A percentile compares a stretch with the other conserved stretches of the same genome.
These are phyloP conservation scores for Cepphus grylle DNA, from an alignment of 2,113 vertebrate species.

Conservation along the genomic window DNA sequence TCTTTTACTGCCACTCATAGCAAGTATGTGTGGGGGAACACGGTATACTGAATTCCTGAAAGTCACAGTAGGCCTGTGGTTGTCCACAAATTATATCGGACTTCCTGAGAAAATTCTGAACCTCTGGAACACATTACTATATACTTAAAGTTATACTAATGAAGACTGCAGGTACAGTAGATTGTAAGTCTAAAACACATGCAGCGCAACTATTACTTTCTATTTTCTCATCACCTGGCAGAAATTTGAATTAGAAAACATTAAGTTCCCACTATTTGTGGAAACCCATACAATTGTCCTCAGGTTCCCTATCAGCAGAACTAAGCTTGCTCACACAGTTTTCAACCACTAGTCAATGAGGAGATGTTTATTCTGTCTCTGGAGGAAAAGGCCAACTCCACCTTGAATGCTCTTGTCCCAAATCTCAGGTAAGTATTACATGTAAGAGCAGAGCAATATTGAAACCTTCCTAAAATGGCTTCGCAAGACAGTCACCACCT, in stretches of 20 bases:
- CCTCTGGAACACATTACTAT: background rate
- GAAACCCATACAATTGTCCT: background rate
- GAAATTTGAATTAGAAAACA: background rate
- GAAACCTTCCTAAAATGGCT: background rate
- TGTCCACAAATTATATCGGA: background rate
- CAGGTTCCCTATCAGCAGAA: background rate
- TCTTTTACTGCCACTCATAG: background rate
- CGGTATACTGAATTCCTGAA: background rate
- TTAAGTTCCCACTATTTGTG: background rate
- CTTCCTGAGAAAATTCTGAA: background rate
- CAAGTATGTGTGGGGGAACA: background rate
- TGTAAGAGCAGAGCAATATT: background rate
- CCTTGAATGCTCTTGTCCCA: background rate
- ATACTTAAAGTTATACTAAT: background rate
- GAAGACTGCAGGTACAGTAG: background rate
- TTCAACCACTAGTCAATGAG: background rate
- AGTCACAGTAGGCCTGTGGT: constrained; percentile 8
- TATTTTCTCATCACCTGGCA: background rate
- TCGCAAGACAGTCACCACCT: background rate
- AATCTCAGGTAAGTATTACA: background rate
- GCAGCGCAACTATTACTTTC: background rate
- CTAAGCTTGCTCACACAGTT: background rate
- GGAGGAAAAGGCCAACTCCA: background rate
- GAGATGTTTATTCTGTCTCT: background rate
- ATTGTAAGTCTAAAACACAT: background rate